Evolutionary conservation across 1,140 invertebrate genomes (phyloP).

Genomic region (Drosophila mayri): DNA sequence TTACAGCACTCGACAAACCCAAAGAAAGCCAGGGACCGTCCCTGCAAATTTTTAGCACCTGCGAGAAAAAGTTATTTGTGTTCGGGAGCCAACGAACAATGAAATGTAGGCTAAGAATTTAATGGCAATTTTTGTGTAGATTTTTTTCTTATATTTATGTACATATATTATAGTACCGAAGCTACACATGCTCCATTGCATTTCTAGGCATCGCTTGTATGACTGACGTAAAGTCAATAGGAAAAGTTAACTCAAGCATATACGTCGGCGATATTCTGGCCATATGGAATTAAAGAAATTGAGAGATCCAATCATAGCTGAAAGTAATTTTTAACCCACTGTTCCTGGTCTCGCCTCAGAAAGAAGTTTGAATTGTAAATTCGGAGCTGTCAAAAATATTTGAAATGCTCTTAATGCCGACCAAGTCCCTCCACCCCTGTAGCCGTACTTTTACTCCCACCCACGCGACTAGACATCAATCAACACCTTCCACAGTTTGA

Average conservation of each 20-base stretch:
- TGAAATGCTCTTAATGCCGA: constrained; percentile 30
- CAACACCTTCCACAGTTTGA: constrained; percentile 75
- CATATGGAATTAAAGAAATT: background rate
- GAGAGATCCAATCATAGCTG: too few relatives aligned
- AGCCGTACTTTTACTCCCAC: background rate
- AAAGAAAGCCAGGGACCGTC: constrained; percentile 36
- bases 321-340: constrained; percentile 2
- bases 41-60: constrained; percentile 57
- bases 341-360: background rate
- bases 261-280: background rate
- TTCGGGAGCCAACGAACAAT: constrained; percentile 36
- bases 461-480: constrained; percentile 72
- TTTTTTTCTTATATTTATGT: background rate
- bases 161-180: constrained; percentile 18
- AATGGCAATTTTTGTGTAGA: constrained; percentile 47
- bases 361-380: constrained; percentile 22
- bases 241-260: constrained; percentile 40
- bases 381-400: constrained; percentile 54
- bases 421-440: background rate
- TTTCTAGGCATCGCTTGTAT: constrained; percentile 58
- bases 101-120: constrained; percentile 73
- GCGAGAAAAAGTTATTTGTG: constrained; percentile 19
- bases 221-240: constrained; percentile 27
- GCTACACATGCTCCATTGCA: constrained; percentile 60
- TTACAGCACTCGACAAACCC: constrained; percentile 59